Conservation (phyloP, 2,888 invertebrate species). For the Cantharis rustica region DNA sequence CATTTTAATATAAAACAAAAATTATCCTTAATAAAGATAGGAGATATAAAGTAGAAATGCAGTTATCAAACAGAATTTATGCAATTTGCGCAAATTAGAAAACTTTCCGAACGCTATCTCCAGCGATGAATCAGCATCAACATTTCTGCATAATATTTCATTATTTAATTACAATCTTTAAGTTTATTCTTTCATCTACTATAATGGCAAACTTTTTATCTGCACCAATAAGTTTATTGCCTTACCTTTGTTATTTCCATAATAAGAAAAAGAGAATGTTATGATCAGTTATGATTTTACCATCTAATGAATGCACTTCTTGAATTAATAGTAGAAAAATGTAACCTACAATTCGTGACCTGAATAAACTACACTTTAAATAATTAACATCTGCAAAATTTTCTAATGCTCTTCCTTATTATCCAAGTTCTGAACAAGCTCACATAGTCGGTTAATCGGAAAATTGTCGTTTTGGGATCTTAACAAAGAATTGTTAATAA, state of each 20-base stretch:
- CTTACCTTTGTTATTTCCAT: not conserved
- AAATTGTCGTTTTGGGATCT: not conserved
- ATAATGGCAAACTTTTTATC: not conserved
- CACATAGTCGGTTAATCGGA: not conserved
- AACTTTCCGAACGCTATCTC: not conserved
- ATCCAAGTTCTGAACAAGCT: not conserved
- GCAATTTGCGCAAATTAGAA: not conserved
- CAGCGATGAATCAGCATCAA: not conserved
- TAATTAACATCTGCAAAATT: not conserved
- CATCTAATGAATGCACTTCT: not conserved
- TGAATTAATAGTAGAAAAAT: not conserved
- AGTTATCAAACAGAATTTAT: not conserved
- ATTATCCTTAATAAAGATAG: not conserved
- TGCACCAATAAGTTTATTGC: not conserved
- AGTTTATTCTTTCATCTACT: not conserved
- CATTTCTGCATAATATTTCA: not conserved
- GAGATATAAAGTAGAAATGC: not conserved
- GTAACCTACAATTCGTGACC: not conserved
- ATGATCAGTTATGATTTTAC: not conserved
- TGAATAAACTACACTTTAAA: not conserved
- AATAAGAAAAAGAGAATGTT: not conserved
- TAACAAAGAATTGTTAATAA: not conserved
- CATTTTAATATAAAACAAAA: constrained; percentile 3
- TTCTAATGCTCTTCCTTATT: not conserved
- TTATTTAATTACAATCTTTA: not conserved